phyloP scores from a whole-genome alignment of 1,140 invertebrate genomes.

The Musca vetustissima region DNA sequence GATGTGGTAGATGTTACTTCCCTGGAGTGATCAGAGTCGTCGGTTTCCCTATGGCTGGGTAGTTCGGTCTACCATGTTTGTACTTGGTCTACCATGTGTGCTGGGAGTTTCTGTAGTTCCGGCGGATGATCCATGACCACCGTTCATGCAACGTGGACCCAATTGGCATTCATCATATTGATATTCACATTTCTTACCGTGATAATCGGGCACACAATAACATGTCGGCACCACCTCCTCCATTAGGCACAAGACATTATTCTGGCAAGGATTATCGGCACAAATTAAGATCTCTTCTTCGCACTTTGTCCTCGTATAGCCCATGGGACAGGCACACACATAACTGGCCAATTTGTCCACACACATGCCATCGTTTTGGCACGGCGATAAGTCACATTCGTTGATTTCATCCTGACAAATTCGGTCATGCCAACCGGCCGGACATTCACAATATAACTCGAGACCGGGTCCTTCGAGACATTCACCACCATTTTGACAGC shows the following conservation, averaged over 20 bases:
- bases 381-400: slow-evolving; percentile 78
- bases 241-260: slow-evolving; percentile 77
- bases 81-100: slow-evolving; percentile 1
- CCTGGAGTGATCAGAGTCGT: slow-evolving; percentile 34
- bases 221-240: slow-evolving; percentile 74
- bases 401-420: slow-evolving; percentile 78
- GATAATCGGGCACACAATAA: slow-evolving; percentile 88
- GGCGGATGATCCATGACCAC: slow-evolving; percentile 56
- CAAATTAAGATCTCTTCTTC: slow-evolving; percentile 77
- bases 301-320: too few species aligned
- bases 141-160: slow-evolving; percentile 76
- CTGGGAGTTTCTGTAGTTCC: slow-evolving; percentile 14
- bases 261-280: slow-evolving; percentile 74
- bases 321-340: too few species aligned
- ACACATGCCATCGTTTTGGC: slow-evolving; percentile 82
- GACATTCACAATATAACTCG: slow-evolving; percentile 77
- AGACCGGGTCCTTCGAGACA: slow-evolving; percentile 80
- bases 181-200: slow-evolving; percentile 81
- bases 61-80: too few species aligned
- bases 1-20: slow-evolving; percentile 33
- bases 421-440: too few species aligned
- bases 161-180: slow-evolving; percentile 87
- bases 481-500: slow-evolving; percentile 78
- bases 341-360: slow-evolving; percentile 87
- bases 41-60: background rate